Conservation (phyloP, 2,113 vertebrate species). For the Pandion haliaetus region DNA sequence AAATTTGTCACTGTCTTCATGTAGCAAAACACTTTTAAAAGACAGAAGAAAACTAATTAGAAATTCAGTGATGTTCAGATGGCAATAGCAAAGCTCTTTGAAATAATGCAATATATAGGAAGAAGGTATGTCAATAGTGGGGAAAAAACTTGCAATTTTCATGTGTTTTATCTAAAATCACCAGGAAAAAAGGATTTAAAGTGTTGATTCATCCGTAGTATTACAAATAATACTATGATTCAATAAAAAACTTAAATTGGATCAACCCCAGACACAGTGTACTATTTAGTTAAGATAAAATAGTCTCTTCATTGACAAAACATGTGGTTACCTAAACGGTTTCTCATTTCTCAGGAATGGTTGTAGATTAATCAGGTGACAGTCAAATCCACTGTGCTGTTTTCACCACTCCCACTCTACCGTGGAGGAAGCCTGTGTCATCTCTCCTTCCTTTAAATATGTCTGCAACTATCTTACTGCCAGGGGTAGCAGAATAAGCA, state of each 20-base stretch:
- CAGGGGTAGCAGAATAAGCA: neutral
- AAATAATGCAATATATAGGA: neutral
- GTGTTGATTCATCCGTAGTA: neutral
- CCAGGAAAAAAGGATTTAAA: neutral
- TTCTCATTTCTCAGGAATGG: neutral
- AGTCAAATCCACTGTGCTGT: neutral
- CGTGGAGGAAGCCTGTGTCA: accelerated
- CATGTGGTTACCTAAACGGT: neutral
- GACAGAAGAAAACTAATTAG: constrained; percentile 34
- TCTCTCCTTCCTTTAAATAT: neutral
- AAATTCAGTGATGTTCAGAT: neutral
- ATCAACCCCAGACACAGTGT: neutral
- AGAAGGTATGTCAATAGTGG: neutral
- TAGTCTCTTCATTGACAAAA: neutral
- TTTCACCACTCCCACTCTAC: neutral
- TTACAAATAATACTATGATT: neutral
- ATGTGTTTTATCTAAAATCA: neutral
- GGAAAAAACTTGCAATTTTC: neutral
- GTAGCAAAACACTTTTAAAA: constrained; percentile 16
- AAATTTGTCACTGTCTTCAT: constrained; percentile 53
- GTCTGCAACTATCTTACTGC: neutral
- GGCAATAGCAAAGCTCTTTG: neutral
- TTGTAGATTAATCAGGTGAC: neutral
- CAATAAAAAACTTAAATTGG: neutral
- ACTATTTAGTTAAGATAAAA: neutral